Evolutionary conservation across 2,888 invertebrate species (phyloP).

Genomic region (Polydrusus tereticollis): DNA sequence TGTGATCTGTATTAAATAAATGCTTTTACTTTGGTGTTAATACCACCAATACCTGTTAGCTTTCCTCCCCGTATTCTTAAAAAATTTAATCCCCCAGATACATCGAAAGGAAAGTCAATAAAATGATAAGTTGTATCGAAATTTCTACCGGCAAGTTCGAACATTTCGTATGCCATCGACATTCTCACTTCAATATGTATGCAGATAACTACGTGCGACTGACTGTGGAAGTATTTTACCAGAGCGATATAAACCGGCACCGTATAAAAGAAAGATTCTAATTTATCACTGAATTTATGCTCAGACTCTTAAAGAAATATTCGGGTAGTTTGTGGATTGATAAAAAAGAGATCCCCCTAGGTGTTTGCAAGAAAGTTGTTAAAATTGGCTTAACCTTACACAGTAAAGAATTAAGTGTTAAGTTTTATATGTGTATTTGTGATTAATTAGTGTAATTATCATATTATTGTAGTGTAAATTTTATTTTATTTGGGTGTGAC

Average conservation of each 20-base stretch:
- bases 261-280: constrained; percentile 33
- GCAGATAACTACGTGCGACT: constrained; percentile 48
- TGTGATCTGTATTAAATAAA: no score
- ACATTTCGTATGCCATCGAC: constrained; percentile 44
- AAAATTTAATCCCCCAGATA: background rate
- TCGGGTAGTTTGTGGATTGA: background rate
- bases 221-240: constrained; percentile 32
- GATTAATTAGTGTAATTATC: no score
- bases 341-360: background rate
- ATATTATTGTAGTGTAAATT: no score
- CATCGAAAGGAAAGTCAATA: constrained; percentile 22
- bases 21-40: no score
- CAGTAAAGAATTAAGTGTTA: no score
- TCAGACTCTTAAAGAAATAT: background rate
- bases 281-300: constrained; percentile 33
- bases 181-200: constrained; percentile 47
- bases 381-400: no score
- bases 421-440: no score
- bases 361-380: background rate
- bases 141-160: constrained; percentile 19
- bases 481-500: no score
- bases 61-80: background rate
- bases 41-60: no score
- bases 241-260: constrained; percentile 35
- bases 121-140: constrained; percentile 45